Evolutionary conservation across 2,888 invertebrate genomes (phyloP).

Genomic region (Druceiella hillmani): DNA sequence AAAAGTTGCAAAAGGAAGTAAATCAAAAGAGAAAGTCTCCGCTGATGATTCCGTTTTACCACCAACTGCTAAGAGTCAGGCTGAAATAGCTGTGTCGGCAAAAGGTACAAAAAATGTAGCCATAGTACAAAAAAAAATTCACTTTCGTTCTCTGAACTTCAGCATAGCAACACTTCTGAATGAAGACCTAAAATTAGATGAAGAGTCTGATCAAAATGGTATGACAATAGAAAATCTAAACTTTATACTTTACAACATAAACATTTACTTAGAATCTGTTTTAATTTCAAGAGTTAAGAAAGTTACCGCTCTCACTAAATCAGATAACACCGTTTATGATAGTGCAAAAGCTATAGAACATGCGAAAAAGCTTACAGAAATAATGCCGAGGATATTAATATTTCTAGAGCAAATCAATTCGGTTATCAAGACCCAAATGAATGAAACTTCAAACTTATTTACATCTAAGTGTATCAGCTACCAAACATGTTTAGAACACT

Average conservation of each 20-base stretch:
- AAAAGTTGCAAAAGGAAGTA: conserved; percentile 27
- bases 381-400: conserved; percentile 35
- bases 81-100: conserved; percentile 19
- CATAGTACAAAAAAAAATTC: conserved; percentile 6
- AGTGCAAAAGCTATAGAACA: conserved; percentile 34
- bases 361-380: conserved; percentile 32
- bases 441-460: conserved; percentile 28
- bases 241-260: too few species aligned
- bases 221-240: conserved; percentile 32
- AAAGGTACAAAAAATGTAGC: too few species aligned
- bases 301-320: conserved; percentile 36
- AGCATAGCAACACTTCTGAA: too few species aligned
- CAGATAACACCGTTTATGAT: conserved; percentile 32
- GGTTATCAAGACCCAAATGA: conserved; percentile 30
- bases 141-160: too few species aligned
- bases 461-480: conserved; percentile 31
- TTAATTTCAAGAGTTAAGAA: conserved; percentile 39
- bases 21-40: conserved; percentile 28
- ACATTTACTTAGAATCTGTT: conserved; percentile 32
- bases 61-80: conserved; percentile 36
- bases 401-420: conserved; percentile 33
- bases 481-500: conserved; percentile 47
- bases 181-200: too few species aligned
- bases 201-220: conserved; percentile 34
- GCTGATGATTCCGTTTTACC: conserved; percentile 36